Evolutionary conservation across 2,888 invertebrate species (phyloP).

Genomic region (Zootermopsis nevadensis): DNA sequence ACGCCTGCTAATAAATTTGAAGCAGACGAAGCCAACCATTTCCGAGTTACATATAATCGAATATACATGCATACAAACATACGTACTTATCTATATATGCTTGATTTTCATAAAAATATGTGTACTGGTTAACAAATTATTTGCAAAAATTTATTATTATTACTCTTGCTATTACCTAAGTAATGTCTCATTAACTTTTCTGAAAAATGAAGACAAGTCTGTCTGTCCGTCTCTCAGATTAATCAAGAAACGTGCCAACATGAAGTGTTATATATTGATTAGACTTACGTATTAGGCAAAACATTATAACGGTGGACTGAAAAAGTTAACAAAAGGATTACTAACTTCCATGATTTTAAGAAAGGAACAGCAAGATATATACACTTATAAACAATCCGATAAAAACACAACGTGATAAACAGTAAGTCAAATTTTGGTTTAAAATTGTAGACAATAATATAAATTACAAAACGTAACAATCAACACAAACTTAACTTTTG

Average conservation of each 20-base stretch:
- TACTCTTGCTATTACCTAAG: too few species aligned
- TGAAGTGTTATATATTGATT: neutral
- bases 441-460: constrained; percentile 2
- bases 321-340: neutral
- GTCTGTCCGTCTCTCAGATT: too few species aligned
- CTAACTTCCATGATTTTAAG: neutral
- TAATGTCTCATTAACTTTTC: too few species aligned
- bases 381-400: constrained; percentile 17
- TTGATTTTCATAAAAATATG: too few species aligned
- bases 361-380: constrained; percentile 1
- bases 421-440: neutral
- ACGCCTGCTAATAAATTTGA: too few species aligned
- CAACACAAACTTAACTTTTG: constrained; percentile 24
- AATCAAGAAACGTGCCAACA: neutral
- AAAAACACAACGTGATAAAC: neutral
- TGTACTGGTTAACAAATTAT: too few species aligned
- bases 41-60: too few species aligned
- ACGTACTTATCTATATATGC: too few species aligned
- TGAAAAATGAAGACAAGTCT: too few species aligned
- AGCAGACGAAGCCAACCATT: too few species aligned
- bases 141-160: too few species aligned
- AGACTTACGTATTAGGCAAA: neutral
- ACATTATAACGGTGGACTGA: neutral
- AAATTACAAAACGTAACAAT: constrained; percentile 26
- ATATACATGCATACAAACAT: too few species aligned